phyloP scores from a whole-genome alignment of 1,140 invertebrate genomes.

The Popillia japonica region DNA sequence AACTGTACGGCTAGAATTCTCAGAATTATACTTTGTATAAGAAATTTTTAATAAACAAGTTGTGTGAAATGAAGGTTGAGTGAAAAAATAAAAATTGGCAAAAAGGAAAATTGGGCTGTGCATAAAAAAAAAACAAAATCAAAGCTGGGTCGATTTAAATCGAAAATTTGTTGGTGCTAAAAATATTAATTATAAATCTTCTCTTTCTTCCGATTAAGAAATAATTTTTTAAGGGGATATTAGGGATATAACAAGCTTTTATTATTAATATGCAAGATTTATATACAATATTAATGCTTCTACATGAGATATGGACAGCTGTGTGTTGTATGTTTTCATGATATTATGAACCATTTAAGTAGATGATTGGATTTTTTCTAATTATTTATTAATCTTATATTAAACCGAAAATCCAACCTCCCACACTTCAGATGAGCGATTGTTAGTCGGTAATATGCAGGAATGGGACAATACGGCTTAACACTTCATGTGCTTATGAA shows the following conservation, averaged over 20 bases:
- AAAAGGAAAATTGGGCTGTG: background rate
- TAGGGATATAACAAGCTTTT: background rate
- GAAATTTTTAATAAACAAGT: background rate
- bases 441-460: conserved; percentile 40
- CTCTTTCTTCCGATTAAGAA: background rate
- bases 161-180: background rate
- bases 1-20: too few relatives aligned
- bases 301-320: background rate
- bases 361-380: background rate
- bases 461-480: conserved; percentile 52
- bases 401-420: background rate
- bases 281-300: background rate
- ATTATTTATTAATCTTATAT: background rate
- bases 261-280: background rate
- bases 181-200: background rate
- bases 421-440: background rate
- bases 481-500: conserved; percentile 56
- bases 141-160: background rate
- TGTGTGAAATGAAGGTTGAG: background rate
- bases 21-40: background rate
- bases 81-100: background rate
- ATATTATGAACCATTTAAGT: background rate
- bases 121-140: conserved; percentile 11
- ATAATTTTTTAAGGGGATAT: background rate
- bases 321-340: background rate